Percentiles rank a stretch among this genome's conserved stretches.
Evolutionary conservation across 2,888 invertebrate genomes (phyloP).

Genomic region (Cynaeus angustus): DNA sequence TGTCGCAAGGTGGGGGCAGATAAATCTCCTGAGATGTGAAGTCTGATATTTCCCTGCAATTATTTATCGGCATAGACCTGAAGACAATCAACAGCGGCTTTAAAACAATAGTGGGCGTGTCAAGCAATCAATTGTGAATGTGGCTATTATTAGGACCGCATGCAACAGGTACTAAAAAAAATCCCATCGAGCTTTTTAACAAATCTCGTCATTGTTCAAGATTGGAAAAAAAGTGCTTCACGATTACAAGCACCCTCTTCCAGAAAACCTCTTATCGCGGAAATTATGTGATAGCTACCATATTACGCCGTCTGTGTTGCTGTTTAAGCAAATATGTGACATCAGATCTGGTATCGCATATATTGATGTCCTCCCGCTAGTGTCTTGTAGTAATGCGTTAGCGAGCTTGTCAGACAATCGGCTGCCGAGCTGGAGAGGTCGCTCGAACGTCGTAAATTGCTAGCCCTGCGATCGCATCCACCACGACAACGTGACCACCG

Average conservation of each 20-base stretch:
- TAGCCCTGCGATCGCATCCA: slow-evolving; percentile 59
- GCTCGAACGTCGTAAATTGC: slow-evolving; percentile 60
- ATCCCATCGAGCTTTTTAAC: slow-evolving; percentile 36
- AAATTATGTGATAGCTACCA: slow-evolving; percentile 69
- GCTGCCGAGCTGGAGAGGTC: slow-evolving; percentile 65
- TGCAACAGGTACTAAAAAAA: slow-evolving; percentile 42
- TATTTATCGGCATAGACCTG: slow-evolving; percentile 67
- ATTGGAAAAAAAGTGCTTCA: slow-evolving; percentile 17
- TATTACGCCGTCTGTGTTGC: slow-evolving; percentile 68
- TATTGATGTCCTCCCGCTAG: slow-evolving; percentile 68
- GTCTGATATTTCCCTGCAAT: slow-evolving; percentile 67
- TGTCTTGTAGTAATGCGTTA: slow-evolving; percentile 68
- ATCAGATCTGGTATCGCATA: slow-evolving; percentile 69
- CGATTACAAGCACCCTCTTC: slow-evolving; percentile 8
- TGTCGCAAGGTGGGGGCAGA: slow-evolving; percentile 62
- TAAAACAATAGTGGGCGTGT: slow-evolving; percentile 71
- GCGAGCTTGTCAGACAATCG: slow-evolving; percentile 68
- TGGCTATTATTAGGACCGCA: slow-evolving; percentile 67
- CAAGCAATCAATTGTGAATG: slow-evolving; percentile 70
- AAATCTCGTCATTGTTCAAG: slow-evolving; percentile 20
- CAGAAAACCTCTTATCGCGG: slow-evolving; percentile 38
- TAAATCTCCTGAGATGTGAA: slow-evolving; percentile 67
- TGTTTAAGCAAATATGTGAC: slow-evolving; percentile 71
- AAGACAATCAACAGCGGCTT: slow-evolving; percentile 71
- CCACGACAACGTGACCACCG: slow-evolving; percentile 58